Conservation (phyloP, 2,888 invertebrate species). For the Orgyia antiqua region DNA sequence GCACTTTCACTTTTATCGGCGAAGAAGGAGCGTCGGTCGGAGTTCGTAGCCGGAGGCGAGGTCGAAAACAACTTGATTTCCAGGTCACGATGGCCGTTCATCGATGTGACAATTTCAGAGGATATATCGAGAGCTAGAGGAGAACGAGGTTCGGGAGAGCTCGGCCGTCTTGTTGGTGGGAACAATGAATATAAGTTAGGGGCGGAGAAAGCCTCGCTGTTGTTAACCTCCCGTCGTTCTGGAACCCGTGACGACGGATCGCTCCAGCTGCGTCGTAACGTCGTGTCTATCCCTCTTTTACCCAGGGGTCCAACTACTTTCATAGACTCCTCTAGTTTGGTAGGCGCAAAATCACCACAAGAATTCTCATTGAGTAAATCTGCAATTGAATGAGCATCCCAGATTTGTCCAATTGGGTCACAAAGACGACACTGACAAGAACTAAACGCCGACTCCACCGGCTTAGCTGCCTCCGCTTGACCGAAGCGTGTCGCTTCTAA, state of each 20-base stretch:
- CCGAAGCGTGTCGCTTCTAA: slow-evolving; percentile 70
- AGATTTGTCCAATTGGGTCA: slow-evolving; percentile 85
- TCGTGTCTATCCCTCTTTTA: slow-evolving; percentile 58
- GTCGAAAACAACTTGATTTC: slow-evolving; percentile 88
- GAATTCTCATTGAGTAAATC: slow-evolving; percentile 70
- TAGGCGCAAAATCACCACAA: slow-evolving; percentile 66
- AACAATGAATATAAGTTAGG: slow-evolving; percentile 70
- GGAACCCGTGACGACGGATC: slow-evolving; percentile 76
- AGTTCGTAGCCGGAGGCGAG: slow-evolving; percentile 69
- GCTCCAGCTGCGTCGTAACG: slow-evolving; percentile 80
- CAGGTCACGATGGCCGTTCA: slow-evolving; percentile 86
- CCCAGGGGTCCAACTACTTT: slow-evolving; percentile 68
- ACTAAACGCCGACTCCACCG: slow-evolving; percentile 67
- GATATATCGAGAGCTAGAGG: slow-evolving; percentile 82
- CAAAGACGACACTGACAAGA: slow-evolving; percentile 86
- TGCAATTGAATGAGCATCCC: slow-evolving; percentile 83
- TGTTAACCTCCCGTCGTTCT: slow-evolving; percentile 54
- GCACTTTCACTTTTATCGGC: slow-evolving; percentile 73
- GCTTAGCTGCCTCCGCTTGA: slow-evolving; percentile 61
- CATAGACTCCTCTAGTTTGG: slow-evolving; percentile 72
- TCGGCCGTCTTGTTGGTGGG: slow-evolving; percentile 59
- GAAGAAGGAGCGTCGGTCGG: slow-evolving; percentile 68
- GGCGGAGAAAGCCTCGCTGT: slow-evolving; percentile 56
- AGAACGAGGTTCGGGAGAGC: slow-evolving; percentile 63
- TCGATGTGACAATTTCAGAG: slow-evolving; percentile 87